Conservation (phyloP, 1,140 invertebrate genomes). For the Aphaenogaster floridana region DNA sequence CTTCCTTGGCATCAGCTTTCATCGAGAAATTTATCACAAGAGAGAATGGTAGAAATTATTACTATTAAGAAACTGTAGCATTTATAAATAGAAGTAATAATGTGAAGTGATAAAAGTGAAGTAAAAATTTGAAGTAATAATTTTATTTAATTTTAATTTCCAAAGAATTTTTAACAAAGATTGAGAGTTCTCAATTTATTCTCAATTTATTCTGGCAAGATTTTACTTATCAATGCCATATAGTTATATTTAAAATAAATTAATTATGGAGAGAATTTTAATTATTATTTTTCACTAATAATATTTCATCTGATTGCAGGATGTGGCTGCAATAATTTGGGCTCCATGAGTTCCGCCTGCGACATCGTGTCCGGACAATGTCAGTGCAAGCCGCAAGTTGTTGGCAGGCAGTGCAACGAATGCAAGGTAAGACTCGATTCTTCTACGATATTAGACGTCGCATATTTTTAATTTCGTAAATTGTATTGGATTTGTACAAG, state of each 20-base stretch:
- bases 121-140: background rate
- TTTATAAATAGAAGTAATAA: background rate
- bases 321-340: constrained; percentile 92
- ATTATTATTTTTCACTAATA: constrained; percentile 12
- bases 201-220: background rate
- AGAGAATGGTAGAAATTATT: background rate
- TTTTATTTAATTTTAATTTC: background rate
- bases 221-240: background rate
- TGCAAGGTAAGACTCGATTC: constrained; percentile 90
- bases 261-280: background rate
- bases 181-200: background rate
- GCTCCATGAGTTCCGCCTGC: constrained; percentile 92
- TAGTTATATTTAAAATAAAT: background rate
- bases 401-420: constrained; percentile 94
- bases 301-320: constrained; percentile 84
- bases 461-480: background rate
- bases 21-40: background rate
- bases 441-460: background rate
- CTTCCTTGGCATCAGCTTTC: background rate
- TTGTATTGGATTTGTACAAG: background rate
- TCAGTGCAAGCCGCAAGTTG: constrained; percentile 93
- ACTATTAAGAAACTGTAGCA: background rate
- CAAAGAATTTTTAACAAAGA: background rate
- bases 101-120: background rate
- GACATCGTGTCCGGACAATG: constrained; percentile 96